A percentile compares a stretch with the other conserved stretches of the same genome.
Evolutionary conservation across 2,797 vertebrate species (phyloP).

Genomic region (Forpus xanthops): DNA sequence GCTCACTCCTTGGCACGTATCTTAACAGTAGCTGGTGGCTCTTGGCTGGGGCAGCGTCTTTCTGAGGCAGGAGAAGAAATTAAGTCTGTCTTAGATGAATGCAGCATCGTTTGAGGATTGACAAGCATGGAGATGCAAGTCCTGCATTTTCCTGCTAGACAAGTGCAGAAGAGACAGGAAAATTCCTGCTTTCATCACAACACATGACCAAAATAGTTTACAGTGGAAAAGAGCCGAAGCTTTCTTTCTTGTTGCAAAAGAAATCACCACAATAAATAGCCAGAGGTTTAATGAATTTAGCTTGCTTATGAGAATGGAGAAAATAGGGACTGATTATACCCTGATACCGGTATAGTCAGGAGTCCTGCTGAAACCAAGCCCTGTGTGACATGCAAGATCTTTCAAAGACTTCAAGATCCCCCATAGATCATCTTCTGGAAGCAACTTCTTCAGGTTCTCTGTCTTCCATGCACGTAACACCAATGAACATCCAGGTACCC

Average conservation of each 20-base stretch:
- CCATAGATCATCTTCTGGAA: neutral
- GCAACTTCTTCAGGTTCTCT: neutral
- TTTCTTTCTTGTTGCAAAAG: neutral
- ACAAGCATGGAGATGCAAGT: neutral
- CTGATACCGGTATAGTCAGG: neutral
- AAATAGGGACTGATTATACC: neutral
- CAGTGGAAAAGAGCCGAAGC: neutral
- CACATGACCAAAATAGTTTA: neutral
- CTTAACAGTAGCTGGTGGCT: neutral
- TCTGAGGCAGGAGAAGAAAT: neutral
- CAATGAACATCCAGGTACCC: neutral
- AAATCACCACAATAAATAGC: neutral
- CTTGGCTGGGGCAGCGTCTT: neutral
- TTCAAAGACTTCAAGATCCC: neutral
- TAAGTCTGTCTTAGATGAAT: neutral
- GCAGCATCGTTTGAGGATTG: neutral
- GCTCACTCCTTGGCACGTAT: neutral
- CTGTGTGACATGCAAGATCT: neutral
- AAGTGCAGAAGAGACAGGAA: neutral
- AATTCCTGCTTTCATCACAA: neutral
- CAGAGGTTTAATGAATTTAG: neutral
- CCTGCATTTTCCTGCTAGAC: neutral
- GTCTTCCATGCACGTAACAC: neutral
- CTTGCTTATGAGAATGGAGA: neutral
- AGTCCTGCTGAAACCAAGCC: neutral